Evolutionary conservation across 2,797 vertebrate species (phyloP), one percentile per base, ranked within the genome.

Genomic region (Semotilus atromaculatus): DNA sequence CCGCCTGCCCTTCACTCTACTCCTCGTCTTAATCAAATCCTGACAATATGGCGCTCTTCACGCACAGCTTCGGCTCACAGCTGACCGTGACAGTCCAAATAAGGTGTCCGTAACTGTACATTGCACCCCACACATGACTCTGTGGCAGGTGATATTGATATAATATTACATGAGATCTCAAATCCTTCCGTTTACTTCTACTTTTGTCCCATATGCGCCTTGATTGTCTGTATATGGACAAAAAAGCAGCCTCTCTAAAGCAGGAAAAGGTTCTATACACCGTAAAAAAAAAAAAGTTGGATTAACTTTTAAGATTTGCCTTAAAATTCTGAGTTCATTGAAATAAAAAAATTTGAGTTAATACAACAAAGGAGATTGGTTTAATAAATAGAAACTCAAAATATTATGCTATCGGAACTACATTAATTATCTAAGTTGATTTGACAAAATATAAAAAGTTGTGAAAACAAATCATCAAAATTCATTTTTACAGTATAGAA

Each of bases 1-100:
- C 76, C 72, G 60, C 74, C 82, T 83, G 85, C 38, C 40, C 58
- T 66, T 82, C 77, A 53, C 64, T 72, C 48, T 21, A 67, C 62
- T 77, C 38, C 43, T 64, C 45, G 14, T 81, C 80, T 48, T 85
- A 88, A 81, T 88, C 81, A 88, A 88, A 83, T 86, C 62, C 80
- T 60, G 51, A 74, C 82, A 85, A 82, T 82, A 81, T 87, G 86
- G 62, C 64, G 29, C 45, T 82, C 67, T 66, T 71, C 80, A 45
- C 68, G 74, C 74, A 45, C 73, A 78, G 66, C 70, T 71, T 76
- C 43, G 5, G 62, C 26, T 78, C 67, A 55, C n/a, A n/a, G n/a
- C 71, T 29, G 70, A 84, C 29, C 60, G 21, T 85, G 83, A 60
- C 76, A 74, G 21, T 43, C 74, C 75, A 82, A 76, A 85, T 80